Conservation (phyloP, 1,140 invertebrate genomes). For the Penaeus japonicus region DNA sequence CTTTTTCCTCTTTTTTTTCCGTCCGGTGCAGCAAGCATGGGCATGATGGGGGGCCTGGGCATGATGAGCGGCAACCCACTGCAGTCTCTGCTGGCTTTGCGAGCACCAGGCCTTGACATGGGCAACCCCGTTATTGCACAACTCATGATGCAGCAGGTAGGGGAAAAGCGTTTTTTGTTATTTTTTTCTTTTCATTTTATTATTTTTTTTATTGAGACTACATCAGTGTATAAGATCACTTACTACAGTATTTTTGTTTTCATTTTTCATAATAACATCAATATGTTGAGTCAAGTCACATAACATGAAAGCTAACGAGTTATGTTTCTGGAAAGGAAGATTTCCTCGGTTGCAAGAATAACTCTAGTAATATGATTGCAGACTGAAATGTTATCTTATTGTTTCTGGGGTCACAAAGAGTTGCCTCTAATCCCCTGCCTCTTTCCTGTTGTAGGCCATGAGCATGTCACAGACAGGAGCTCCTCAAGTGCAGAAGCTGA, state of each 20-base stretch:
- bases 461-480: slow-evolving; percentile 55
- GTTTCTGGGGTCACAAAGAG: too few relatives aligned
- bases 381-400: too few relatives aligned
- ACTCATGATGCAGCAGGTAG: slow-evolving; percentile 58
- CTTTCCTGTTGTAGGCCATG: slow-evolving; percentile 51
- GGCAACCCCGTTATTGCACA: slow-evolving; percentile 57
- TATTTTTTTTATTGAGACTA: not conserved
- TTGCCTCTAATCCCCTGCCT: not conserved
- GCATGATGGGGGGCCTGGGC: slow-evolving; percentile 48
- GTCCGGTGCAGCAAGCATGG: slow-evolving; percentile 38
- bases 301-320: too few relatives aligned
- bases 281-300: too few relatives aligned
- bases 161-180: not conserved
- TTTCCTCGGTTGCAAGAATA: too few relatives aligned
- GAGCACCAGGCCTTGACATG: slow-evolving; percentile 50
- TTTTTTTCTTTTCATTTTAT: not conserved
- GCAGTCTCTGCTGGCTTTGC: slow-evolving; percentile 46
- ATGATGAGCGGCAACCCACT: slow-evolving; percentile 50
- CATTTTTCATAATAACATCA: too few relatives aligned
- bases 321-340: too few relatives aligned
- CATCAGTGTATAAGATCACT: too few relatives aligned
- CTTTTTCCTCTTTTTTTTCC: not conserved
- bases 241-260: too few relatives aligned
- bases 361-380: too few relatives aligned
- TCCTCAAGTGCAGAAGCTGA: slow-evolving; percentile 57